Conservation (phyloP, 2,113 vertebrate genomes). For the Alectura lathami region DNA sequence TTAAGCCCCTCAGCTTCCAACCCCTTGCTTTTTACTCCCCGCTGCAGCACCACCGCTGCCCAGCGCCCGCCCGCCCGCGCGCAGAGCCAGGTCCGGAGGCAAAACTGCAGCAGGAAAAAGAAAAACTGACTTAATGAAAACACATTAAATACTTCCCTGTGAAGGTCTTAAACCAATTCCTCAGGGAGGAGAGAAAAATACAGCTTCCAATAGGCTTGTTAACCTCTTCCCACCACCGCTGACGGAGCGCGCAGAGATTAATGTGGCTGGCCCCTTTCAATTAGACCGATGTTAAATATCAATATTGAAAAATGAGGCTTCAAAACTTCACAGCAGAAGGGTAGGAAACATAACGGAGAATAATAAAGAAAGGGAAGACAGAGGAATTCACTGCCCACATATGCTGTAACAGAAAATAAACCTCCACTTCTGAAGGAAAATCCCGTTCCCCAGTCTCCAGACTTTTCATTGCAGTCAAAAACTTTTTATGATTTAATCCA, state of each 20-base stretch:
- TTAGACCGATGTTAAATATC: background rate
- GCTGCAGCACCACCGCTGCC: background rate
- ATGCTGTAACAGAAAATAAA: slow-evolving; percentile 20
- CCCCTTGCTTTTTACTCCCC: background rate
- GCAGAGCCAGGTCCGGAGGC: background rate
- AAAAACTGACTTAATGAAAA: slow-evolving; percentile 14
- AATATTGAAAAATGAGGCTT: background rate
- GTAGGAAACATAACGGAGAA: background rate
- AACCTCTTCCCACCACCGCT: slow-evolving; percentile 16
- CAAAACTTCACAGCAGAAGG: background rate
- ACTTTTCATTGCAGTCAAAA: background rate
- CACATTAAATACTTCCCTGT: slow-evolving; percentile 44
- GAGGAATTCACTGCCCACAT: slow-evolving; percentile 35
- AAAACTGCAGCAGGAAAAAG: background rate
- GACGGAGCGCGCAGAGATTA: background rate
- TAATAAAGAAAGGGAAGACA: slow-evolving; percentile 12
- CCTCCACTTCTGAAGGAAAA: slow-evolving; percentile 21
- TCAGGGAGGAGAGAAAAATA: slow-evolving; percentile 5
- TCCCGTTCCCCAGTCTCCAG: slow-evolving; percentile 5
- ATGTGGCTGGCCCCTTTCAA: background rate
- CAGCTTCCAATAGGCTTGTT: background rate
- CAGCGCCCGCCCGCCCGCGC: too few species aligned
- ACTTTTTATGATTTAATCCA: slow-evolving; percentile 26
- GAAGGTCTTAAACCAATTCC: slow-evolving; percentile 38
- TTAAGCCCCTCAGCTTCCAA: too few species aligned